Base-by-base conservation (phyloP, 2,113 vertebrate genomes). In the Mirza zaza region DNA sequence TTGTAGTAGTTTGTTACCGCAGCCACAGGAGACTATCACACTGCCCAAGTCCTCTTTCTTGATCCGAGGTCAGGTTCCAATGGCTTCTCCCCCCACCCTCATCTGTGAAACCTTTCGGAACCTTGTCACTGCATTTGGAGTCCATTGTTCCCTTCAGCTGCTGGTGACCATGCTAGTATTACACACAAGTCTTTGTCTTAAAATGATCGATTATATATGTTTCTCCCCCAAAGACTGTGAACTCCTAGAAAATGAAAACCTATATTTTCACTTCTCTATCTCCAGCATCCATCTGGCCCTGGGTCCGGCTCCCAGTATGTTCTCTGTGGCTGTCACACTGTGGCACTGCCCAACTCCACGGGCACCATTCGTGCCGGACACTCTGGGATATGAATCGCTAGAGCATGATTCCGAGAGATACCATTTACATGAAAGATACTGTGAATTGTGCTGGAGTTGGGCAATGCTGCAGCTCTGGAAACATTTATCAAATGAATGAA, bases 161-260 rank as follows among this genome's bases (percentile, higher is more conserved):
- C 90, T 11, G 52, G 45, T 82, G 70, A 85, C 63, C 79, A 80
- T 50, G 45, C 61, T 61, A 36, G 45, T 45, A 67, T 55, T 39
- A 34, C 59, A 36, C 23, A 8, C 61, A n/a, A 32, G 25, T 32
- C 91, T 93, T 95, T 90, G 92, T 91, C 89, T 97, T 57, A 82
- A 55, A 48, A 48, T 21, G 50, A 83, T 59, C 55, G 18, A 90
- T 90, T 90, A 23, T 86, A 83, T 85, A 81, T 68, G 23, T 42
- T 86, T 86, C n/a, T 79, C 65, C 65, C 65, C 73, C 48, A 48
- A 61, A 86, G 63, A 73, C 73, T 42, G 36, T 42, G n/a, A 50
- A 80, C n/a, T 75, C 59, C 65, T 34, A 23, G 25, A 59, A 89
- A 90, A 39, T 61, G 90, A 86, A 65, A 95, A 87, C 80, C 77